Conservation (phyloP, 2,888 invertebrate species). For the Papilio gigon region DNA sequence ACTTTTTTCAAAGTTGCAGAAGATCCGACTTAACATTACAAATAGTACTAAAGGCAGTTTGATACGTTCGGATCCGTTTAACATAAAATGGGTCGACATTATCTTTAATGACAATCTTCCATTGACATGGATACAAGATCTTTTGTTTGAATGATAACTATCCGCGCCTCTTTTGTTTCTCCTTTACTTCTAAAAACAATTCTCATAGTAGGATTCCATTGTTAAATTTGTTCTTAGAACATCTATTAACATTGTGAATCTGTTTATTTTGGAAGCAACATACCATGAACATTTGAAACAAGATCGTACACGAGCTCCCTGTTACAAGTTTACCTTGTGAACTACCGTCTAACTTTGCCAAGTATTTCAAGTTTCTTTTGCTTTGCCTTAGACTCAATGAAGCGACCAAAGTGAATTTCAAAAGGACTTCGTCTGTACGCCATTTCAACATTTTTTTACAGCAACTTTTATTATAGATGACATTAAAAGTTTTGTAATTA, state of each 20-base stretch:
- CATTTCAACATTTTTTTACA: not conserved
- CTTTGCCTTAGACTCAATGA: conserved; percentile 5
- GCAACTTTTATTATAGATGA: not conserved
- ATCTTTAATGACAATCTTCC: conserved; percentile 4
- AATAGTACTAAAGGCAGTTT: not conserved
- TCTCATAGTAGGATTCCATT: too few relatives aligned
- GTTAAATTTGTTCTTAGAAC: too few relatives aligned
- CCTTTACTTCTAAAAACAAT: not conserved
- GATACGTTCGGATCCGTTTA: conserved; percentile 11
- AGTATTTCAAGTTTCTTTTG: conserved; percentile 11
- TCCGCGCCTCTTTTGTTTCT: not conserved
- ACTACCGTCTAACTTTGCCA: conserved; percentile 1
- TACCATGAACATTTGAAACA: not conserved
- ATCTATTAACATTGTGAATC: too few relatives aligned
- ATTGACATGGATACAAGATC: not conserved
- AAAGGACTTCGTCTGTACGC: not conserved
- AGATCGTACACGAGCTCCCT: not conserved
- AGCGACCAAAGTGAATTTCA: conserved; percentile 2
- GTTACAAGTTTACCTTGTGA: not conserved
- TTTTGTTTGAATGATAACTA: conserved; percentile 3
- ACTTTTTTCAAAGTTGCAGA: not conserved
- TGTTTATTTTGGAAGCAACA: too few relatives aligned
- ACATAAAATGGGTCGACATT: conserved; percentile 14
- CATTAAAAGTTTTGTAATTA: not conserved
- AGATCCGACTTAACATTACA: not conserved